phyloP scores from a whole-genome alignment of 1,140 invertebrate species.

The Nomia melanderi region DNA sequence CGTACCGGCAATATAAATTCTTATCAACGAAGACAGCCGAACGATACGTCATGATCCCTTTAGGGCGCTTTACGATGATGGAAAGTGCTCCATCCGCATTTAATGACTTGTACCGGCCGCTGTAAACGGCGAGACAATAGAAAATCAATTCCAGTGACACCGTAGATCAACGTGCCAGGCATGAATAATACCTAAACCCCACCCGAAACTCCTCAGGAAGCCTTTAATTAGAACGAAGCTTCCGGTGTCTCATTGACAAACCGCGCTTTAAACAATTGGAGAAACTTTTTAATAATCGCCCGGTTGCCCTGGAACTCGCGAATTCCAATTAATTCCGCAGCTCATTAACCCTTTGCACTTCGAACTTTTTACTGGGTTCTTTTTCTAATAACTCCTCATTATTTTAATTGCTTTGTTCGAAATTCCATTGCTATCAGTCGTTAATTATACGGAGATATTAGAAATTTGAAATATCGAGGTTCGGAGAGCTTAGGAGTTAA shows the following conservation, averaged over 20 bases:
- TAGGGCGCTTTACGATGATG: neutral
- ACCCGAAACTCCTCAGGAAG: neutral
- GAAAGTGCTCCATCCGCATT: neutral
- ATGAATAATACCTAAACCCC: neutral
- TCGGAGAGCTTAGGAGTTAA: too few relatives aligned
- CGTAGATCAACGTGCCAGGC: neutral
- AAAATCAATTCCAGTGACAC: neutral
- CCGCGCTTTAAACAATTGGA: neutral
- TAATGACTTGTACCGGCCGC: neutral
- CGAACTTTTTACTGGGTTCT: too few relatives aligned
- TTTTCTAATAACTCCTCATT: too few relatives aligned
- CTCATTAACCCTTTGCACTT: neutral
- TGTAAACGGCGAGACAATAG: neutral
- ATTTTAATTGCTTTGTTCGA: too few relatives aligned
- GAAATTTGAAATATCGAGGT: too few relatives aligned
- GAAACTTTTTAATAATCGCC: neutral
- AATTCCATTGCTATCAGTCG: too few relatives aligned
- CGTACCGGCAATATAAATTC: constrained; percentile 15
- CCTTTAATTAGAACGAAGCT: constrained; percentile 5
- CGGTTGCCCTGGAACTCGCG: neutral
- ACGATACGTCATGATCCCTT: neutral
- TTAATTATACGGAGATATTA: too few relatives aligned
- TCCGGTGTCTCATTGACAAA: neutral
- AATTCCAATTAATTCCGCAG: neutral
- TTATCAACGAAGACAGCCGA: neutral